Percentiles rank a stretch among this genome's conserved stretches.
Conservation (phyloP, 2,888 invertebrate genomes). For the Ceratothoa steindachneri region DNA sequence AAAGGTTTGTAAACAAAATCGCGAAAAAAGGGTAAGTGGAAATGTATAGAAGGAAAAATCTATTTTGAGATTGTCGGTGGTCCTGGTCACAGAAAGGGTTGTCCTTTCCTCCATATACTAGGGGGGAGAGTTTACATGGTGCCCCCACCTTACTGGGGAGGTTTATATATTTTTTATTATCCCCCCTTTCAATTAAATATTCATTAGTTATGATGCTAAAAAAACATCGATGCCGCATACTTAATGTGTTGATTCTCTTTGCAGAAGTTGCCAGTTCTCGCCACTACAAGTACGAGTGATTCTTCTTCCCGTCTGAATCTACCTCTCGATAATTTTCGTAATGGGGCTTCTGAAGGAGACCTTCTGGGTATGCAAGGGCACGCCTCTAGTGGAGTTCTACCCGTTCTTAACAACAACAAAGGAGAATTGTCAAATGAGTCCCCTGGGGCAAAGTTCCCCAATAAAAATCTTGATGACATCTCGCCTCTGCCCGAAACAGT, state of each 20-base stretch:
- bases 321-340: slow-evolving; percentile 30
- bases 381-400: slow-evolving; percentile 25
- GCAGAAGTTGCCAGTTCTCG: slow-evolving; percentile 40
- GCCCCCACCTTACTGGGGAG: too few relatives aligned
- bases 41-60: too few relatives aligned
- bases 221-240: too few relatives aligned
- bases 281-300: slow-evolving; percentile 30
- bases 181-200: too few relatives aligned
- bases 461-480: neutral
- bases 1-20: too few relatives aligned
- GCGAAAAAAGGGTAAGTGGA: too few relatives aligned
- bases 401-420: slow-evolving; percentile 55
- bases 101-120: too few relatives aligned
- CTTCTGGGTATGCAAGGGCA: slow-evolving; percentile 6
- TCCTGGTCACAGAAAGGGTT: too few relatives aligned
- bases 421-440: slow-evolving; percentile 27
- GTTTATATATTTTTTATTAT: too few relatives aligned
- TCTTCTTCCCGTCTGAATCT: slow-evolving; percentile 41
- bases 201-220: too few relatives aligned
- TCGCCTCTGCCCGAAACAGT: neutral
- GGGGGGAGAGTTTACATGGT: too few relatives aligned
- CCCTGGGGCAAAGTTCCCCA: slow-evolving; percentile 1
- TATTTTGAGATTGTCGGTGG: too few relatives aligned
- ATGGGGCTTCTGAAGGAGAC: neutral
- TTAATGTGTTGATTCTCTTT: neutral